Evolutionary conservation across 2,888 invertebrate species (phyloP).

Genomic region (Epsilonema sp.): DNA sequence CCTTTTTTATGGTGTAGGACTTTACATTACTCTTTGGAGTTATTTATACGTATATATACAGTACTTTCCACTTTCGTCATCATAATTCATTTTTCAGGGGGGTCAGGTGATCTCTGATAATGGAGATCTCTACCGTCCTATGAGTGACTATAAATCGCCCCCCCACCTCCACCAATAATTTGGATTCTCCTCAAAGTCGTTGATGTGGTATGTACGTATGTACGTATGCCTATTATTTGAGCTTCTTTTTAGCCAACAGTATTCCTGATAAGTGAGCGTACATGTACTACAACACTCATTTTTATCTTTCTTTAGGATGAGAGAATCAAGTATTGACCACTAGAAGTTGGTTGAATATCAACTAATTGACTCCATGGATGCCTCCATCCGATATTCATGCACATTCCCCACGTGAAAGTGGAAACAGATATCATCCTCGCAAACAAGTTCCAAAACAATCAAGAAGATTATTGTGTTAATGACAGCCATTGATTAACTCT

Average conservation of each 20-base stretch:
- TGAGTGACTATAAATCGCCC: conserved; percentile 32
- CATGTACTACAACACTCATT: background rate
- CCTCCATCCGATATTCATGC: no score
- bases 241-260: no score
- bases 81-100: no score
- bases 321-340: conserved; percentile 39
- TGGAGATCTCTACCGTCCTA: conserved; percentile 49
- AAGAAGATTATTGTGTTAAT: no score
- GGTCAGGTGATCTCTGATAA: no score
- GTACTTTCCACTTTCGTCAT: no score
- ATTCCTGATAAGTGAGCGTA: no score
- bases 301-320: conserved; percentile 33
- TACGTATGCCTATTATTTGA: no score
- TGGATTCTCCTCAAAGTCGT: conserved; percentile 40
- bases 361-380: no score
- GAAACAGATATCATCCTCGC: conserved; percentile 67
- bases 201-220: conserved; percentile 34
- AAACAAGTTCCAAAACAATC: conserved; percentile 70
- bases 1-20: no score
- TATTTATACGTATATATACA: no score
- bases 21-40: no score
- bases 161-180: conserved; percentile 37
- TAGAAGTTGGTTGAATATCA: conserved; percentile 40
- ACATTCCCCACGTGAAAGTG: conserved; percentile 53
- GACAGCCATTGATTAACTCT: conserved; percentile 40